These are phyloP conservation scores for Calliphora vicina DNA, from an alignment of 1,140 invertebrate genomes.

Conservation along the genomic window DNA sequence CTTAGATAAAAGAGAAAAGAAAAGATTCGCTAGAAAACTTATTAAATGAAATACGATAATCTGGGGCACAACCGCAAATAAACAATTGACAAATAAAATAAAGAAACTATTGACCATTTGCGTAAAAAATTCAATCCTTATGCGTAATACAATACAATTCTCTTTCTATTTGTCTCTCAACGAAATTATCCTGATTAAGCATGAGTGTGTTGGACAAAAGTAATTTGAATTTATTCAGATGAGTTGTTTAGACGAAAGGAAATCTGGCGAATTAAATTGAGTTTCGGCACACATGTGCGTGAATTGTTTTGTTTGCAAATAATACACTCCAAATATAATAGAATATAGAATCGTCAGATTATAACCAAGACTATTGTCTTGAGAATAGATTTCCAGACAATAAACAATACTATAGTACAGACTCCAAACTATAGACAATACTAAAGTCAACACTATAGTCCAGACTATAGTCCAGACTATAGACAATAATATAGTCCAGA, in stretches of 20 bases:
- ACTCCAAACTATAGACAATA: no score
- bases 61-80: slow-evolving; percentile 14
- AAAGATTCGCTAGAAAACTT: background rate
- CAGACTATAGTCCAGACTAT: no score
- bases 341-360: no score
- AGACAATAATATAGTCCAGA: no score
- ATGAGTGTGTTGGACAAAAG: background rate
- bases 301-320: no score
- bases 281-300: no score
- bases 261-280: background rate
- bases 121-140: background rate
- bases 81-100: background rate
- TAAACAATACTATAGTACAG: no score
- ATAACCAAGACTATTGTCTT: no score
- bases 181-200: background rate
- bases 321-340: no score
- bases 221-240: background rate
- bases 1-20: background rate
- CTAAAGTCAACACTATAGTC: no score
- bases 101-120: background rate
- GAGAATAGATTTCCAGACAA: no score
- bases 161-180: background rate
- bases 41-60: background rate
- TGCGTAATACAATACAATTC: background rate
- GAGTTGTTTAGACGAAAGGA: background rate